Conservation (phyloP, 2,888 invertebrate species). For the Aphrophora alni region DNA sequence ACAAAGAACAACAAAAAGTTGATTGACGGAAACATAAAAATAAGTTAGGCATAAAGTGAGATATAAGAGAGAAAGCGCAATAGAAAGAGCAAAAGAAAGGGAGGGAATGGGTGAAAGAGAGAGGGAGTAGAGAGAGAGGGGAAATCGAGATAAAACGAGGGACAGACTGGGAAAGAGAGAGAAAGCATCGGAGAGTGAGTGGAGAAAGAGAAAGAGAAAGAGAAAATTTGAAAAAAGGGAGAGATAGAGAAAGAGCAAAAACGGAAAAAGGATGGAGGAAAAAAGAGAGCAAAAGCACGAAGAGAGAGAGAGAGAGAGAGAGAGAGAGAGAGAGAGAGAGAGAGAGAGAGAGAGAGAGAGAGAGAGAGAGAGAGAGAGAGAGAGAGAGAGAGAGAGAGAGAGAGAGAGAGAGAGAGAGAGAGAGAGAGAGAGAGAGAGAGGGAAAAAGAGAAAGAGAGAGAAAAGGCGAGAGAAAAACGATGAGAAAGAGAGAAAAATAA, state of each 20-base stretch:
- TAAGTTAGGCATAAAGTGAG: no score
- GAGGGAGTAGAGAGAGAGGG: no score
- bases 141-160: neutral
- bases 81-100: no score
- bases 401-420: neutral
- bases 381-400: neutral
- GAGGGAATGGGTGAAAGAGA: no score
- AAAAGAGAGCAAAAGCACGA: neutral
- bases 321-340: neutral
- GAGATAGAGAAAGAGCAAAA: no score
- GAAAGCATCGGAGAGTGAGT: no score
- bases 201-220: no score
- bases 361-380: neutral
- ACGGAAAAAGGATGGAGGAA: neutral
- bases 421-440: neutral
- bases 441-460: neutral
- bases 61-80: no score
- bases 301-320: neutral
- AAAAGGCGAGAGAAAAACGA: neutral
- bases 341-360: constrained; percentile 8
- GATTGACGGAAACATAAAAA: no score
- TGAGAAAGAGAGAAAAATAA: neutral
- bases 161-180: no score
- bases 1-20: no score
- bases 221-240: no score